A percentile compares a stretch with the other conserved stretches of the same genome.
Evolutionary conservation across 2,113 vertebrate species (phyloP).

Genomic region (Leucosticte australis): DNA sequence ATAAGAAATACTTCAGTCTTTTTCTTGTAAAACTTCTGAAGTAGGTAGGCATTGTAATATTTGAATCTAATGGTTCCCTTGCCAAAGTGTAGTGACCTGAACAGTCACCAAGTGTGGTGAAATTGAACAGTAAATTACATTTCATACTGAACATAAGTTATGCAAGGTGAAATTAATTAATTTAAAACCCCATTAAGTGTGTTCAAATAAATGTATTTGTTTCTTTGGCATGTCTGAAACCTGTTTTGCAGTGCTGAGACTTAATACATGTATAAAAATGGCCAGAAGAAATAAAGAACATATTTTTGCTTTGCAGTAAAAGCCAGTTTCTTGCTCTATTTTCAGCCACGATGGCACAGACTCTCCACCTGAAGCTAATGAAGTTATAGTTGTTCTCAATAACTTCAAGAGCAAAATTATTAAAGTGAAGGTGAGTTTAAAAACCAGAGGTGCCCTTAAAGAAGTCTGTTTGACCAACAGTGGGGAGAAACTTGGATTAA

Average conservation of each 20-base stretch:
- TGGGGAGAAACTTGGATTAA: not conserved
- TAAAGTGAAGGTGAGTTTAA: conserved; percentile 90
- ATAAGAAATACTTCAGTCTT: not conserved
- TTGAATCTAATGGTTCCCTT: not conserved
- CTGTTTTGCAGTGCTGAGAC: not conserved
- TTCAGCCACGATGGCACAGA: conserved; percentile 95
- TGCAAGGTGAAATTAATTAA: not conserved
- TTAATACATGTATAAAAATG: not conserved
- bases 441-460: not conserved
- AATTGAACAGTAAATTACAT: not conserved
- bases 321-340: not conserved
- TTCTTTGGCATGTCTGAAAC: not conserved
- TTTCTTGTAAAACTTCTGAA: not conserved
- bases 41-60: not conserved
- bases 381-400: conserved; percentile 89
- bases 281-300: not conserved
- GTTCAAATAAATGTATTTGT: not conserved
- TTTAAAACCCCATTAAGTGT: not conserved
- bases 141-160: not conserved
- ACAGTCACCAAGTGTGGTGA: not conserved
- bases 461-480: not conserved
- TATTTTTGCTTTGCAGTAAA: not conserved
- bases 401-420: conserved; percentile 98
- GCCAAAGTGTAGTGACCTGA: not conserved
- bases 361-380: conserved; percentile 87